Conservation (phyloP, 64 coral and sea anemone genomes). For the Stylophora pistillata region DNA sequence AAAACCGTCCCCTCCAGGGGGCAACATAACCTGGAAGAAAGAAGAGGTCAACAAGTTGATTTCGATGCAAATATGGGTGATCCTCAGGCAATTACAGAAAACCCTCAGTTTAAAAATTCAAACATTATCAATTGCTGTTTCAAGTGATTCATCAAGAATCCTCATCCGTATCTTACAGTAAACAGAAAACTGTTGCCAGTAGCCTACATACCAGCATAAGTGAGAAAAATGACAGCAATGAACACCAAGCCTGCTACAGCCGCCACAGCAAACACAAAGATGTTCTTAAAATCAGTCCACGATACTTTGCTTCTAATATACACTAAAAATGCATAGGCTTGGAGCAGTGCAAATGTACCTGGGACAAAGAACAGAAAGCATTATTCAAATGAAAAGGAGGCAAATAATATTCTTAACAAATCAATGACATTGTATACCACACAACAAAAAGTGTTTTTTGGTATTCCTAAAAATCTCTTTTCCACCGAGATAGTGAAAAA, state of each 20-base stretch:
- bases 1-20: slow-evolving; percentile 98
- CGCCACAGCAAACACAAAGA: slow-evolving; percentile 74
- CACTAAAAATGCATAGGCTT: slow-evolving; percentile 91
- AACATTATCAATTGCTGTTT: too few relatives aligned
- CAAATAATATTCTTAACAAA: background rate
- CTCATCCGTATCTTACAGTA: too few relatives aligned
- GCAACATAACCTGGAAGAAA: slow-evolving; percentile 81
- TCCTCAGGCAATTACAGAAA: too few relatives aligned
- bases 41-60: background rate
- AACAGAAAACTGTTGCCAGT: too few relatives aligned
- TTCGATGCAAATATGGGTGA: background rate
- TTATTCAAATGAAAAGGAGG: background rate
- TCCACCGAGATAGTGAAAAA: too few relatives aligned
- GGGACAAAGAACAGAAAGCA: background rate
- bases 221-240: slow-evolving; percentile 76
- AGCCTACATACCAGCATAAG: slow-evolving; percentile 78
- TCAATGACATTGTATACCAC: background rate
- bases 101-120: too few relatives aligned
- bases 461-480: too few relatives aligned
- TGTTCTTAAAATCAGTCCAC: slow-evolving; percentile 92
- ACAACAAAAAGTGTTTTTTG: too few relatives aligned
- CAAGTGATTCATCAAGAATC: too few relatives aligned
- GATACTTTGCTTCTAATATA: slow-evolving; percentile 83
- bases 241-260: slow-evolving; percentile 89
- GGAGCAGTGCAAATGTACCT: slow-evolving; percentile 93